Evolutionary conservation across 23 tunicate species (phyloP), one percentile per base, ranked within the genome.

Genomic region (Corella eumyota): DNA sequence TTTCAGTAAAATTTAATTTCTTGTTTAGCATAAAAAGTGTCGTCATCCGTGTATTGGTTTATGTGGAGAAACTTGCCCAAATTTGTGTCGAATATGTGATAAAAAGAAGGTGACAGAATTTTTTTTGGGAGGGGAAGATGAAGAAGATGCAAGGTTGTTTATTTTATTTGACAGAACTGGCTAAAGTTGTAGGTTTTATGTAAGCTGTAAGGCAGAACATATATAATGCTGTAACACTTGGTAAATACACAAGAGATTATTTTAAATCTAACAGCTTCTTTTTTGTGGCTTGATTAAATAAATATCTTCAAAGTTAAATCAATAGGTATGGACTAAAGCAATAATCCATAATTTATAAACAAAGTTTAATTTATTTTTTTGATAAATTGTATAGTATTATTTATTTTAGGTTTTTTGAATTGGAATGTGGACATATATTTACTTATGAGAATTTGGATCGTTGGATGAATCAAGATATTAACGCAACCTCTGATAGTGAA

Each of bases 11-110:
- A 22, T 44, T 5, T 22, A n/a, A n/a, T n/a, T n/a, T n/a, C n/a
- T n/a, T n/a, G n/a, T n/a, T n/a, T n/a, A n/a, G n/a, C n/a, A 56
- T n/a, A n/a, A n/a, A 38, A 32, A 58, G 27, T 81, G 90, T 37
- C 53, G 53, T 32, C 90, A 81, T 58, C 74, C 56, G 24, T 74
- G 81, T 36, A 82, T 82, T 60, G 92, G 92, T 3, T 38, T 82
- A 1, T 82, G 92, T 68, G 92, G 92, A 2, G 92, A 82, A 48
- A 76, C 81, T 11, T 82, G 92, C 54, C 92, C 92, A 27, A 82
- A 33, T n/a, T 46, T 67, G 55, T 82, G 92, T 34, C 60, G 92
- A 31, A 54, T 82, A 38, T 82, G 92, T 51, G 71, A 82, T 37
- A 62, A 82, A 34, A 67, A 74, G 6, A 67, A 74, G 27, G 92